These are phyloP conservation scores for Sciurus vulgaris DNA, from an alignment of 2,797 vertebrate genomes.

Conservation along the genomic window DNA sequence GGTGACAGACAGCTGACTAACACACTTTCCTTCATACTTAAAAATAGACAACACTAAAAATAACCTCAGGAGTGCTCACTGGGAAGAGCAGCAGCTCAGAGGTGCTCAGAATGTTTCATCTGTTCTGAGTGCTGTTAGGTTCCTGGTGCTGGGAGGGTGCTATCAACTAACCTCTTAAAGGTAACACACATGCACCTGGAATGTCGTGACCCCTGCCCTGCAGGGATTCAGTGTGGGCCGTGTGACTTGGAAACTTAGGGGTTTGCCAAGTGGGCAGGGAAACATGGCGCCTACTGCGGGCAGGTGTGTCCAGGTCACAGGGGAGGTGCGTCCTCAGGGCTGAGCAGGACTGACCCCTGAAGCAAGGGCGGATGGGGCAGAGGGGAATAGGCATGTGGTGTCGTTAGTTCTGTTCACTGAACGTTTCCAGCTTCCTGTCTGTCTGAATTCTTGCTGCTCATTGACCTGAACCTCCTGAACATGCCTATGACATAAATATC, in stretches of 20 bases:
- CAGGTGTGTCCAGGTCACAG: neutral
- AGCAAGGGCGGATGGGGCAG: neutral
- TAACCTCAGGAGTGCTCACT: neutral
- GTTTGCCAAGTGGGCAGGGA: neutral
- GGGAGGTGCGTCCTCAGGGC: neutral
- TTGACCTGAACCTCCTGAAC: neutral
- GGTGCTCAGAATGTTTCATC: neutral
- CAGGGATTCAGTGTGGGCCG: neutral
- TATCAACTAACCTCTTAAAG: neutral
- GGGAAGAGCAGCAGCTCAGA: neutral
- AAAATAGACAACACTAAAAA: neutral
- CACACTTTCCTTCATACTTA: neutral
- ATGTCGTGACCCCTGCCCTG: no score
- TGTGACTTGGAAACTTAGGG: no score
- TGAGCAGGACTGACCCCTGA: neutral
- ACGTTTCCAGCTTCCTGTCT: neutral
- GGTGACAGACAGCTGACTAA: neutral
- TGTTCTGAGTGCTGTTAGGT: no score
- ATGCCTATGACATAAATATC: neutral
- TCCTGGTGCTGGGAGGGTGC: neutral
- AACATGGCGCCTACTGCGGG: no score
- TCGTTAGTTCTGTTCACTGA: no score
- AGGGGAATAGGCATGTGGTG: neutral
- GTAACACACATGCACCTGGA: no score
- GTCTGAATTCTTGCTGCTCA: no score